Evolutionary conservation across 2,113 vertebrate genomes (phyloP), one percentile per base, ranked within the genome.

Genomic region (Oryzias curvinotus): DNA sequence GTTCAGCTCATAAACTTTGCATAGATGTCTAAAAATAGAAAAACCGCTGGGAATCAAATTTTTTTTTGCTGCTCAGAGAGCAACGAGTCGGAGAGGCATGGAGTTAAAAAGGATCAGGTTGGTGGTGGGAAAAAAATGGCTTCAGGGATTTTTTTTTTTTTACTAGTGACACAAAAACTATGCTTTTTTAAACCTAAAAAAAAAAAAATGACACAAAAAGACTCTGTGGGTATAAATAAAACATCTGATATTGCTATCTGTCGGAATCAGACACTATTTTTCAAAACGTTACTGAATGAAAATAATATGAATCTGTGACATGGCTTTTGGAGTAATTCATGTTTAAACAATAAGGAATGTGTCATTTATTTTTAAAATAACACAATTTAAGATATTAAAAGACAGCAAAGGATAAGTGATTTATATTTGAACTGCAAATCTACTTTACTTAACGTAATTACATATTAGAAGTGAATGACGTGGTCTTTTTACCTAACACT

Each of bases 401-500:
- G 54, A 72, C 68, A 73, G 65, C 73, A 74, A 43, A 62, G 59
- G 64, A 46, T 69, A 78, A 73, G 82, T 77, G 74, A 70, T 71
- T 44, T 69, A 30, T 52, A 30, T 36, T 36, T 62, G 28, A 10
- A 23, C 21, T 23, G 21, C 2, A 23, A 23, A 23, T 36, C 36
- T 36, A 0, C 1, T 36, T 36, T 36, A 10, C 30, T 45, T 45
- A 45, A 45, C 1, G 14, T 18, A 8, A 17, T 18, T 18, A 28
- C 1, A 64, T 28, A 46, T 53, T 3, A 3, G 6, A 17, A 8
- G 28, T 36, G 47, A 49, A 75, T 64, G 12, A 57, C 30, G 14
- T 23, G 52, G 21, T 2, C 14, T 58, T 68, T 23, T 85, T 91
- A 97, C 96, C 96, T 55, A 98, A 78, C 41, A 98, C 90, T 3